Evolutionary conservation across 2,888 invertebrate genomes (phyloP), one percentile per base, ranked within the genome.

Genomic region (Drosophila demipolita): DNA sequence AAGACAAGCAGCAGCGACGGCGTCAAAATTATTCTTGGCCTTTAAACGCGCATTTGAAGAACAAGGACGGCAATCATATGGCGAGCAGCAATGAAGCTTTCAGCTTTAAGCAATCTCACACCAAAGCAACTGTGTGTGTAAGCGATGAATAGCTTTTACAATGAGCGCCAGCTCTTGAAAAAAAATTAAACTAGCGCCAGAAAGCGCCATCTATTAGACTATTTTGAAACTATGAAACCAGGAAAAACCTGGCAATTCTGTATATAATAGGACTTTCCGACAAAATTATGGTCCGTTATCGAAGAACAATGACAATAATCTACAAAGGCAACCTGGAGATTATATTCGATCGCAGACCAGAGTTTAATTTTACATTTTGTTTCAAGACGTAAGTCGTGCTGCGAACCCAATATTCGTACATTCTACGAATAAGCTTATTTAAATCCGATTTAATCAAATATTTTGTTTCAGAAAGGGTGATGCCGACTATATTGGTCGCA

Each of bases 1-100:
- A 69, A 72, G 66, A 58, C 75, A 75, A 67, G 55, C 55, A 64
- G 75, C 70, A 78, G 71, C 71, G 67, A 66, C 73, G 68, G 66
- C 66, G 63, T 75, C 57, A 64, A 80, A 82, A 81, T 80, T 82
- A 87, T 90, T 91, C 92, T 92, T 92, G 92, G 92, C 92, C 92
- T 91, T 91, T 91, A 92, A 88, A 90, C 82, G 72, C 62, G 76
- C 87, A 89, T 90, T 92, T 92, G 92, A 92, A 91, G 92, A 91
- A 92, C 92, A 92, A 92, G 92, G 92, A 92, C 93, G 87, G 93
- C 91, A 90, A 82, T 80, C 87, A 80, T 85, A 85, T 89, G 81
- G 73, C 67, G 40, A 66, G 54, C 50, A 69, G 67, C 60, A 49
- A 17, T 26, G 57, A 82, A 78, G 85, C 89, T 85, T 80, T 77